Conservation (phyloP, 1,140 invertebrate species). For the Copidosoma floridanum region DNA sequence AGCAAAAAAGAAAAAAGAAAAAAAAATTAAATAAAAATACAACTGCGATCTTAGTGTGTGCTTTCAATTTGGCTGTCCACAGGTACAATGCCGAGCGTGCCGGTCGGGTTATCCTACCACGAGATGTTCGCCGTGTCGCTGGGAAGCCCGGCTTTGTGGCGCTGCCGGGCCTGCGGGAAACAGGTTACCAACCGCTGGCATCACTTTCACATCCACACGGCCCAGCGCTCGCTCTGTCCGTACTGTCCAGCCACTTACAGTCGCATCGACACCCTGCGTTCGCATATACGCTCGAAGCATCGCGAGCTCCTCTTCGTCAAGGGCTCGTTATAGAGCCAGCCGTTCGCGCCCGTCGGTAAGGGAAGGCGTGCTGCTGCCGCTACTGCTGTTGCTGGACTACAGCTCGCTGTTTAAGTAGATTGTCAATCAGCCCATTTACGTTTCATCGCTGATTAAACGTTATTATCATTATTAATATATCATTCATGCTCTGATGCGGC, state of each 20-base stretch:
- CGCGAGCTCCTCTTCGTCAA: constrained; percentile 58
- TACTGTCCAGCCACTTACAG: constrained; percentile 83
- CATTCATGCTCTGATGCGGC: too few relatives aligned
- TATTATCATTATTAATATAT: too few relatives aligned
- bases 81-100: constrained; percentile 51
- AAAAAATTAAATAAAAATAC: too few relatives aligned
- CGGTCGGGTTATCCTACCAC: constrained; percentile 69
- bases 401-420: constrained; percentile 29
- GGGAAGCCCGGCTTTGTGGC: constrained; percentile 68
- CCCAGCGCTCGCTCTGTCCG: constrained; percentile 74
- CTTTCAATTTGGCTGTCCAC: constrained; percentile 14
- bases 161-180: constrained; percentile 78
- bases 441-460: too few relatives aligned
- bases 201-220: constrained; percentile 80
- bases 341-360: too few relatives aligned
- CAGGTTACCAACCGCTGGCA: constrained; percentile 84
- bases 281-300: constrained; percentile 75
- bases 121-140: constrained; percentile 74
- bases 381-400: too few relatives aligned
- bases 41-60: too few relatives aligned
- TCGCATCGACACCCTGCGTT: constrained; percentile 77
- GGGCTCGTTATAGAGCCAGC: constrained; percentile 46
- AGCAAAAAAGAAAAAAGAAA: not conserved
- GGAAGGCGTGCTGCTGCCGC: constrained; percentile 44
- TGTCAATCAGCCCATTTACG: too few relatives aligned